phyloP scores from a whole-genome alignment of 2,797 vertebrate species.

The Morus bassanus region DNA sequence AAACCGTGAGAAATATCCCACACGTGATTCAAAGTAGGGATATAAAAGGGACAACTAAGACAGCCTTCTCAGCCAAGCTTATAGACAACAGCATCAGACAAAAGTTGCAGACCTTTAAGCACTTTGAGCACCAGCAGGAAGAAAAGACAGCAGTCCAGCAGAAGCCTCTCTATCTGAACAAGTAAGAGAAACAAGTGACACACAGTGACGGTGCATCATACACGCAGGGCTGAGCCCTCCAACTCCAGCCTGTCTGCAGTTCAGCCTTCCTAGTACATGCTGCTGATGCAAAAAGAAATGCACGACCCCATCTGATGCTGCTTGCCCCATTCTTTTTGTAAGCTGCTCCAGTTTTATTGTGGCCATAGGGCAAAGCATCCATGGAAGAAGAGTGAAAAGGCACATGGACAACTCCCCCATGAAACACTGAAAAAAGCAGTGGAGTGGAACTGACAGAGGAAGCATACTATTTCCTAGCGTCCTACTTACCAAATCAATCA shows the following conservation, averaged over 20 bases:
- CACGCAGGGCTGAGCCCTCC: not conserved
- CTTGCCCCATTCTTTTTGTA: not conserved
- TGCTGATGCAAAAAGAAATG: not conserved
- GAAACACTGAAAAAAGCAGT: not conserved
- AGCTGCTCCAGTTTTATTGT: not conserved
- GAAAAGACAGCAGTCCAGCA: not conserved
- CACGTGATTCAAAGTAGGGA: not conserved
- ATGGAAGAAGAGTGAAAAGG: not conserved
- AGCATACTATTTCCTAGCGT: not conserved
- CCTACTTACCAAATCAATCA: conserved; percentile 25
- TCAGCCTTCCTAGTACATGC: not conserved
- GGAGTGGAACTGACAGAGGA: not conserved
- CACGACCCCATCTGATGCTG: not conserved
- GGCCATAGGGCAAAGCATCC: not conserved
- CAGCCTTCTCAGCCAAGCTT: not conserved
- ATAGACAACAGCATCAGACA: not conserved
- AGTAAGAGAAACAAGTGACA: not conserved
- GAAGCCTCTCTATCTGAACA: not conserved
- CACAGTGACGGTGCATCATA: not conserved
- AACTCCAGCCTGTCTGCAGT: not conserved
- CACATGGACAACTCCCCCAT: not conserved
- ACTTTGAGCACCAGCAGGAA: not conserved
- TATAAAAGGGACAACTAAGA: not conserved
- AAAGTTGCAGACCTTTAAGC: not conserved
- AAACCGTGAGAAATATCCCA: not conserved